A percentile compares a stretch with the other conserved stretches of the same genome.
These are phyloP conservation scores for Scaptomyza pallida DNA, from an alignment of 1,140 invertebrate genomes.

Conservation along the genomic window DNA sequence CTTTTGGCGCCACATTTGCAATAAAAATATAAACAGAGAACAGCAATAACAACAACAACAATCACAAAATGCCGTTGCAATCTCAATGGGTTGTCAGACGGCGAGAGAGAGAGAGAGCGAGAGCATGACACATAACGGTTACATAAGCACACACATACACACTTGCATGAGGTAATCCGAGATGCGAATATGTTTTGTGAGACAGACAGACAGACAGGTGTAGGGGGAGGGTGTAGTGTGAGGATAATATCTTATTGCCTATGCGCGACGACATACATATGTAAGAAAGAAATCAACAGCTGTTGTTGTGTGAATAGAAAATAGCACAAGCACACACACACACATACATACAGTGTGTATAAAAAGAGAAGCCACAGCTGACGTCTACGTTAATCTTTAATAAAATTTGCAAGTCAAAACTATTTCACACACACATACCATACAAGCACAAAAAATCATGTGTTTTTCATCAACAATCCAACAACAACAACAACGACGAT, in stretches of 20 bases:
- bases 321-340: not conserved
- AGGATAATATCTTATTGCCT: slow-evolving; percentile 22
- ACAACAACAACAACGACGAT: slow-evolving; percentile 38
- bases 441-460: slow-evolving; percentile 55
- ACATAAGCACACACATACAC: slow-evolving; percentile 30
- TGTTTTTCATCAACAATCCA: slow-evolving; percentile 67
- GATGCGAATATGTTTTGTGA: slow-evolving; percentile 9
- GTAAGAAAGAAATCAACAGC: slow-evolving; percentile 28
- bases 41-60: not conserved
- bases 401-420: slow-evolving; percentile 38
- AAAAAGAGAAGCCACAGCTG: slow-evolving; percentile 18
- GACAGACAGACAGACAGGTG: not conserved
- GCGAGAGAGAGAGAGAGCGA: not conserved
- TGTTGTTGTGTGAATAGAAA: slow-evolving; percentile 33
- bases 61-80: slow-evolving; percentile 21
- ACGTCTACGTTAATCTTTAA: slow-evolving; percentile 27
- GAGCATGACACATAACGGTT: slow-evolving; percentile 42
- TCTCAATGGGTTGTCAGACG: slow-evolving; percentile 10
- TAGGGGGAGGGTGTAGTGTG: not conserved
- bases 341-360: not conserved
- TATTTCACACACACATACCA: slow-evolving; percentile 13
- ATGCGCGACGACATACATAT: slow-evolving; percentile 20
- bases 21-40: slow-evolving; percentile 64
- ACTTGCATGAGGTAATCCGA: slow-evolving; percentile 46
- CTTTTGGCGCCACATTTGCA: slow-evolving; percentile 70